These are phyloP conservation scores for Plebejus argus DNA, from an alignment of 2,888 invertebrate species.

Conservation along the genomic window DNA sequence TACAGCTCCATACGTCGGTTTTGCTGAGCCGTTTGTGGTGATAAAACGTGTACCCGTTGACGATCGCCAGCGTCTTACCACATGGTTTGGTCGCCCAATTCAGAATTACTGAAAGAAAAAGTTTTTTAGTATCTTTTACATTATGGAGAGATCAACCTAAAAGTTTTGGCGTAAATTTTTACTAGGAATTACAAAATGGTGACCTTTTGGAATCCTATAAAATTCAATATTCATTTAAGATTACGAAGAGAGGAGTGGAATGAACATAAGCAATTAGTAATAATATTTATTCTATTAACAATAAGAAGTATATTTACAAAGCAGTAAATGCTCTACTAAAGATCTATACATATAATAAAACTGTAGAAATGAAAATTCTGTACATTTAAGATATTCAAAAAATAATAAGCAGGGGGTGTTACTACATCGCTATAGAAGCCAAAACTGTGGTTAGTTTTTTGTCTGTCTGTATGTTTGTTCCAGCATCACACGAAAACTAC, in stretches of 20 bases:
- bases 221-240: neutral
- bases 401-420: no score
- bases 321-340: neutral
- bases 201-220: no score
- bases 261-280: no score
- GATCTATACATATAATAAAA: no score
- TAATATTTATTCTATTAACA: slow-evolving; percentile 32
- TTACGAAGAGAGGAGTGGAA: neutral
- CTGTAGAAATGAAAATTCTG: no score
- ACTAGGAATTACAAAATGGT: no score
- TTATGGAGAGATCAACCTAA: neutral
- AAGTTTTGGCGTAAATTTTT: no score
- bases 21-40: slow-evolving; percentile 41
- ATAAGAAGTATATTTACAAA: slow-evolving; percentile 6
- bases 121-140: slow-evolving; percentile 38
- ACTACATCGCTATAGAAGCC: no score
- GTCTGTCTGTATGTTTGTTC: no score
- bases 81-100: slow-evolving; percentile 42
- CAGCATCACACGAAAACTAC: no score
- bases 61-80: slow-evolving; percentile 44
- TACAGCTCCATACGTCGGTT: slow-evolving; percentile 49
- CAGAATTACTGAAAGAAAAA: slow-evolving; percentile 41
- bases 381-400: no score
- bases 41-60: slow-evolving; percentile 48
- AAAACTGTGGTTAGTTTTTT: no score